Percentiles rank a stretch among this genome's conserved stretches.
Evolutionary conservation across 1,140 invertebrate species (phyloP).

Genomic region (Zaprionus tsacasi): DNA sequence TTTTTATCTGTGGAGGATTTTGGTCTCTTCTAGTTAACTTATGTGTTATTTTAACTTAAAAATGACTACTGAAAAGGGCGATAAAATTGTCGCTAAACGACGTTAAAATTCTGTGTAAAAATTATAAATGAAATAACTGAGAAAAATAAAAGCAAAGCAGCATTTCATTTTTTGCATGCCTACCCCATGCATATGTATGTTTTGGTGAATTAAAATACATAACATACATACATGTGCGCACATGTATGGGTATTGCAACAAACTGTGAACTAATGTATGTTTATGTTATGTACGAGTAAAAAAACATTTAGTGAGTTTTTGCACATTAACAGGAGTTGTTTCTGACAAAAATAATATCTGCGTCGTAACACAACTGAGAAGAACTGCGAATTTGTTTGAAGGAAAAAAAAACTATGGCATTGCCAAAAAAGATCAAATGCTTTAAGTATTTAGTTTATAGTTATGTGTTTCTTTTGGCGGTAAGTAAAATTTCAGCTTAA

Average conservation of each 20-base stretch:
- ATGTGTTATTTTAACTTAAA: slow-evolving; percentile 78
- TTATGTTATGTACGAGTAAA: neutral
- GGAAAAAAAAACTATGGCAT: slow-evolving; percentile 61
- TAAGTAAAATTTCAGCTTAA: slow-evolving; percentile 53
- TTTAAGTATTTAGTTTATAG: slow-evolving; percentile 84
- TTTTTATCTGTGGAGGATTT: slow-evolving; percentile 66
- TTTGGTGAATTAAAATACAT: neutral
- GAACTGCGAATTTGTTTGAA: slow-evolving; percentile 28
- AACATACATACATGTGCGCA: slow-evolving; percentile 3
- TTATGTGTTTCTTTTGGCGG: slow-evolving; percentile 83
- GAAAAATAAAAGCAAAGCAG: slow-evolving; percentile 28
- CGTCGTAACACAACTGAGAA: neutral
- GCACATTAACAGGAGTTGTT: slow-evolving; percentile 16
- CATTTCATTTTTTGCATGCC: slow-evolving; percentile 11
- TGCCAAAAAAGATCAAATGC: slow-evolving; percentile 83
- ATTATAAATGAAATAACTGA: slow-evolving; percentile 24
- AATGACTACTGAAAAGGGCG: slow-evolving; percentile 69
- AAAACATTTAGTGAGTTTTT: slow-evolving; percentile 7
- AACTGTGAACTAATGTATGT: neutral
- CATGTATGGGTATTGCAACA: too few species aligned
- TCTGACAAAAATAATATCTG: slow-evolving; percentile 1
- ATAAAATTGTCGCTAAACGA: slow-evolving; percentile 50
- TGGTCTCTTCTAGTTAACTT: slow-evolving; percentile 62
- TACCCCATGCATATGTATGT: slow-evolving; percentile 5
- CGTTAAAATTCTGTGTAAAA: slow-evolving; percentile 45